Evolutionary conservation across 92 coral and sea anemone species (phyloP).

Genomic region (Blastomussa wellsi): DNA sequence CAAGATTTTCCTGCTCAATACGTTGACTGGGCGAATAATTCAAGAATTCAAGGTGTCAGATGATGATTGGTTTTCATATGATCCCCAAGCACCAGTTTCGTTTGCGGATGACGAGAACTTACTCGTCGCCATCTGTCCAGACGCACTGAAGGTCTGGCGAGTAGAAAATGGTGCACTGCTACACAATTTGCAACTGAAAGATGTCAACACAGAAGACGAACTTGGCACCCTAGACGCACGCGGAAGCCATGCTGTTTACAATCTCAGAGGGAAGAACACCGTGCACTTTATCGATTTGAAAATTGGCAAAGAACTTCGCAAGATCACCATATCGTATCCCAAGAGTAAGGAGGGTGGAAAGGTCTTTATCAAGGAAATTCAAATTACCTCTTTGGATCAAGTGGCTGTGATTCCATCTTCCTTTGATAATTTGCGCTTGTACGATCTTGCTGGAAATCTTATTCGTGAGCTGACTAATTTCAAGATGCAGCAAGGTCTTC

Average conservation of each 20-base stretch:
- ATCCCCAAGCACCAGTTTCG: slow-evolving; percentile 68
- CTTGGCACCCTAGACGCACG: slow-evolving; percentile 81
- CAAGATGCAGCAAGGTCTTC: slow-evolving; percentile 77
- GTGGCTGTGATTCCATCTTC: slow-evolving; percentile 80
- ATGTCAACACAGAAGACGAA: slow-evolving; percentile 62
- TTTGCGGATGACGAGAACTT: slow-evolving; percentile 81
- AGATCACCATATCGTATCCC: slow-evolving; percentile 56
- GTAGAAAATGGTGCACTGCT: slow-evolving; percentile 65
- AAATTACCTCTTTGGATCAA: slow-evolving; percentile 63
- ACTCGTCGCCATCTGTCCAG: slow-evolving; percentile 76
- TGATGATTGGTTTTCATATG: slow-evolving; percentile 80
- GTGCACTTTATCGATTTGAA: slow-evolving; percentile 74
- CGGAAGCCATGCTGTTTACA: slow-evolving; percentile 67
- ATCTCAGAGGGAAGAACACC: slow-evolving; percentile 58
- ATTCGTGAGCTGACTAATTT: slow-evolving; percentile 78
- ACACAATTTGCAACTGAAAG: slow-evolving; percentile 73
- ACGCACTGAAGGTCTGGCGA: slow-evolving; percentile 77
- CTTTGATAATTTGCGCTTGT: slow-evolving; percentile 68
- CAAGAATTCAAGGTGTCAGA: slow-evolving; percentile 68
- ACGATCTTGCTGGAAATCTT: slow-evolving; percentile 75
- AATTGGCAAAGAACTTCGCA: slow-evolving; percentile 78
- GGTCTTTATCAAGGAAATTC: slow-evolving; percentile 63
- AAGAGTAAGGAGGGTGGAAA: slow-evolving; percentile 44
- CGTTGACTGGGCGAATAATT: slow-evolving; percentile 77
- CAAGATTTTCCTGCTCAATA: slow-evolving; percentile 74